Evolutionary conservation across 2,113 vertebrate species (phyloP).

Genomic region (Strigops habroptila): DNA sequence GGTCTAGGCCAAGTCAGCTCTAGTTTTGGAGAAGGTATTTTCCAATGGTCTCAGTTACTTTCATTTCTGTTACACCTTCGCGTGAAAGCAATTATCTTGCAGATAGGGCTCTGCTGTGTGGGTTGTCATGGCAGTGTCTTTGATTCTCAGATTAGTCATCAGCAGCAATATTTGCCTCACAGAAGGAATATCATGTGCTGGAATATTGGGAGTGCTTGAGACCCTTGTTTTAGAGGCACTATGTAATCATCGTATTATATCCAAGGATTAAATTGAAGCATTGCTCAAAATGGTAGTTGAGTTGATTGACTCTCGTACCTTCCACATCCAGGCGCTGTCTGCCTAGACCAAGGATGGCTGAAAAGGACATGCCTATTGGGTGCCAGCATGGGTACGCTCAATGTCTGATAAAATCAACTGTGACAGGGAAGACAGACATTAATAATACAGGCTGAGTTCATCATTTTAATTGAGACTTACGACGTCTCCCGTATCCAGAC

Average conservation of each 20-base stretch:
- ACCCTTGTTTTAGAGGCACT: not conserved
- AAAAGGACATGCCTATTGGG: not conserved
- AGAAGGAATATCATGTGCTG: not conserved
- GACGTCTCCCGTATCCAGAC: not conserved
- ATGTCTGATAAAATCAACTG: not conserved
- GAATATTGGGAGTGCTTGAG: not conserved
- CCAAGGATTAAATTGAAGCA: not conserved
- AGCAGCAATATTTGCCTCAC: not conserved
- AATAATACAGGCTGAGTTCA: slow-evolving; percentile 11
- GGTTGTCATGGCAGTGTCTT: not conserved
- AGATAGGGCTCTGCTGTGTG: not conserved
- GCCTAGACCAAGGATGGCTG: not conserved
- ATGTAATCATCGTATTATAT: not conserved
- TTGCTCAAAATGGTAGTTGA: not conserved
- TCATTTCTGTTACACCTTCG: not conserved
- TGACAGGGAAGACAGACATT: not conserved
- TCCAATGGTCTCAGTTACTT: not conserved
- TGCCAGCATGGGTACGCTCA: not conserved
- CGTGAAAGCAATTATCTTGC: not conserved
- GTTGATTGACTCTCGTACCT: not conserved
- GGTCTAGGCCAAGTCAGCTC: not conserved
- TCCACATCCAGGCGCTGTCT: not conserved
- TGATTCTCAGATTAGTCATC: not conserved
- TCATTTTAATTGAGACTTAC: not conserved
- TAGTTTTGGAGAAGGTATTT: not conserved